These are phyloP conservation scores for Sylvilagus bachmani DNA, from an alignment of 2,113 vertebrate species.

Conservation along the genomic window DNA sequence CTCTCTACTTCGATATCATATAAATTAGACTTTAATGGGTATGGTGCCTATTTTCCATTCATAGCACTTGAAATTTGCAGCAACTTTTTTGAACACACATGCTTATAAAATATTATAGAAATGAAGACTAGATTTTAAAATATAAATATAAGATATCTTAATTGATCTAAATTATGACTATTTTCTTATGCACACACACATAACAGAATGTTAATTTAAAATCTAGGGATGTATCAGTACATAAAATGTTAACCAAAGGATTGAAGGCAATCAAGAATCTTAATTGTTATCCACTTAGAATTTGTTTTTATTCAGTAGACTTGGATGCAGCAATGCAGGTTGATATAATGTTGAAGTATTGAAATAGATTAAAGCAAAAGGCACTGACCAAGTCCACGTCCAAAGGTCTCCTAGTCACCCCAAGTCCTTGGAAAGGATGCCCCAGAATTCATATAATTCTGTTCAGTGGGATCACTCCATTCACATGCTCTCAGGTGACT, in stretches of 20 bases:
- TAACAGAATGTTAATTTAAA: neutral
- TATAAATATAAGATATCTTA: neutral
- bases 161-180: neutral
- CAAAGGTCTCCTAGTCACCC: accelerated
- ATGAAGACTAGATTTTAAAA: neutral
- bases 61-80: neutral
- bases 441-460: accelerated
- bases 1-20: neutral
- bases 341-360: neutral
- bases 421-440: neutral
- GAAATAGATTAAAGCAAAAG: neutral
- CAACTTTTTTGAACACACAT: neutral
- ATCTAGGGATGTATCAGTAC: neutral
- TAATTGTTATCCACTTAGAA: neutral
- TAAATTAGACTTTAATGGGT: conserved; percentile 49
- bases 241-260: neutral
- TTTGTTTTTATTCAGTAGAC: neutral
- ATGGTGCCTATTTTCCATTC: neutral
- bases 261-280: neutral
- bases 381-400: neutral
- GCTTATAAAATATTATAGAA: neutral
- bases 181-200: too few relatives aligned
- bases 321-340: neutral
- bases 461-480: neutral
- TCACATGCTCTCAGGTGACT: neutral